phyloP scores from a whole-genome alignment of 2,113 vertebrate species.

The Camelus dromedarius region DNA sequence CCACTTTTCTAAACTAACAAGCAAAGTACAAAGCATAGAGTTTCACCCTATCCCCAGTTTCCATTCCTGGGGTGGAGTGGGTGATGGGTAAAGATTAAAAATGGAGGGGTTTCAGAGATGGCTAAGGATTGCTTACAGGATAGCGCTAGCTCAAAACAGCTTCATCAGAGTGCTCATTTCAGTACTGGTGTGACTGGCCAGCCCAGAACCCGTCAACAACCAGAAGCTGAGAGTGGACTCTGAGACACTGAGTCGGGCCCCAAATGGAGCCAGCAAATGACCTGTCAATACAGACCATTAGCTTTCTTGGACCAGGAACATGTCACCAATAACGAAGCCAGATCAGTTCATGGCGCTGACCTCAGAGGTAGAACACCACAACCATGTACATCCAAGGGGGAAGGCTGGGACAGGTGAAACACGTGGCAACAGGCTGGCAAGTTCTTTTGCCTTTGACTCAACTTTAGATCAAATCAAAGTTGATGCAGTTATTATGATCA shows the following conservation, averaged over 20 bases:
- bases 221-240: not conserved
- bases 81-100: not conserved
- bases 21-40: not conserved
- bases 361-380: not conserved
- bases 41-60: not conserved
- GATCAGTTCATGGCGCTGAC: not conserved
- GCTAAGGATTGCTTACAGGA: not conserved
- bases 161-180: not conserved
- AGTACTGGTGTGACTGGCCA: not conserved
- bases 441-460: not conserved
- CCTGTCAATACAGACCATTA: not conserved
- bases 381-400: not conserved
- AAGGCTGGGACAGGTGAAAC: not conserved
- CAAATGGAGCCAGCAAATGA: not conserved
- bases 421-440: rapidly evolving
- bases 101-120: not conserved
- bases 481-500: not conserved
- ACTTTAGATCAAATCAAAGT: not conserved
- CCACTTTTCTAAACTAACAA: slow-evolving; percentile 5
- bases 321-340: not conserved
- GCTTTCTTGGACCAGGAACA: not conserved
- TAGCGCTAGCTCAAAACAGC: not conserved
- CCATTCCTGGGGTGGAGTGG: not conserved
- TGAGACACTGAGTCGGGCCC: not conserved
- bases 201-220: not conserved